phyloP scores from a whole-genome alignment of 2,113 vertebrate species.

The Cyprinodon variegatus region DNA sequence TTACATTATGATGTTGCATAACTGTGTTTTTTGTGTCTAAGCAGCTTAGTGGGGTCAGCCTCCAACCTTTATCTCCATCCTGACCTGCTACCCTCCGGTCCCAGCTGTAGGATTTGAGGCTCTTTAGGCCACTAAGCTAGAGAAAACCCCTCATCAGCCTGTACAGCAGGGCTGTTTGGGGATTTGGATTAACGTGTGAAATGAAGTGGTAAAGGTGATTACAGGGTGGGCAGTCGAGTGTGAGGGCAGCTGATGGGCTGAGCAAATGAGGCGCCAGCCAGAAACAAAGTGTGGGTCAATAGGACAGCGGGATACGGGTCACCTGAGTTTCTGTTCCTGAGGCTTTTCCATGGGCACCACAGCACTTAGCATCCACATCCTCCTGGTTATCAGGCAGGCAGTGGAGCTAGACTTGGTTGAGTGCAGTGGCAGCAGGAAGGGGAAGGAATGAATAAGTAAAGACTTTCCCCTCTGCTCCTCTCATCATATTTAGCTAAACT shows the following conservation, averaged over 20 bases:
- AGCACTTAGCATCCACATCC: conserved; percentile 68
- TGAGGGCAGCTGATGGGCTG: conserved; percentile 16
- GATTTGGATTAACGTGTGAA: conserved; percentile 10
- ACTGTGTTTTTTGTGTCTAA: not conserved
- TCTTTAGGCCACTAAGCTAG: not conserved
- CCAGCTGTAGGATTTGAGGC: not conserved
- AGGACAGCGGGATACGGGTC: conserved; percentile 1
- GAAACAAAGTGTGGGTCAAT: conserved; percentile 21
- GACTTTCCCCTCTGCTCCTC: conserved; percentile 41
- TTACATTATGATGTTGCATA: not conserved
- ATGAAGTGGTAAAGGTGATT: conserved; percentile 39
- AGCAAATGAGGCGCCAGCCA: conserved; percentile 25
- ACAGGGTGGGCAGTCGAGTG: conserved; percentile 37
- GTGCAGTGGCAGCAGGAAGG: conserved; percentile 28
- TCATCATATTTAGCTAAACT: conserved; percentile 37
- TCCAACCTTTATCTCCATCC: not conserved
- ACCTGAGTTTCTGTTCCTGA: conserved; percentile 10
- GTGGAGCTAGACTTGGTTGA: conserved; percentile 34
- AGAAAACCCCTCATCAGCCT: not conserved
- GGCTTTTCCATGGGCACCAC: conserved; percentile 44
- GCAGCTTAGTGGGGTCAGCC: no score
- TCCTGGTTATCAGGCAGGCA: conserved; percentile 21
- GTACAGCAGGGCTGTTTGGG: not conserved
- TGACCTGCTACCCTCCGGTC: not conserved
- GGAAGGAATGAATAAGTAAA: conserved; percentile 73